Evolutionary conservation across 2,113 vertebrate genomes (phyloP).

Genomic region (Seriola quinqueradiata): DNA sequence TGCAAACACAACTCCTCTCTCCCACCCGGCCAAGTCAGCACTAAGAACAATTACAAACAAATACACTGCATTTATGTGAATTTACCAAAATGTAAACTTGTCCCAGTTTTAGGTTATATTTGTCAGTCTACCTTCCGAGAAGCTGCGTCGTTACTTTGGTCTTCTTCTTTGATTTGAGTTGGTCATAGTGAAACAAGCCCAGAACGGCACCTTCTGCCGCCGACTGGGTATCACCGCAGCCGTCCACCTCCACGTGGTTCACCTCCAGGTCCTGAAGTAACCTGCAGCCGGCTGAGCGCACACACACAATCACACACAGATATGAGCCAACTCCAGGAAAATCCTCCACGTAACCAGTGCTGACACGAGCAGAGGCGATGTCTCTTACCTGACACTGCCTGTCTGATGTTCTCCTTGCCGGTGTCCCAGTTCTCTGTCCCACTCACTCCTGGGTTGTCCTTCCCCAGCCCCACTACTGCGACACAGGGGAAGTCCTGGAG

Average conservation of each 20-base stretch:
- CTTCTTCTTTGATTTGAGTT: conserved; percentile 95
- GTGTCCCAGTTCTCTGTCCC: conserved; percentile 91
- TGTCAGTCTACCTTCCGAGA: conserved; percentile 86
- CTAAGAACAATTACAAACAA: conserved; percentile 73
- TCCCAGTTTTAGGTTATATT: not conserved
- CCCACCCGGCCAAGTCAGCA: conserved; percentile 86
- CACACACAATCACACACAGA: not conserved
- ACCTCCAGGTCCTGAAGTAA: conserved; percentile 93
- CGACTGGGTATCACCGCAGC: conserved; percentile 92
- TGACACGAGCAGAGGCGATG: not conserved
- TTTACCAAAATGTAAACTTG: not conserved
- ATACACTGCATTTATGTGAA: not conserved
- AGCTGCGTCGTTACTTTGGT: conserved; percentile 84
- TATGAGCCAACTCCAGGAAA: not conserved
- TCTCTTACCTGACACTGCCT: conserved; percentile 89
- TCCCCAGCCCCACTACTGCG: conserved; percentile 92
- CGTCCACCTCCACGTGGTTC: conserved; percentile 91
- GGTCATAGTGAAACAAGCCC: conserved; percentile 92
- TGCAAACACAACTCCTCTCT: conserved; percentile 90
- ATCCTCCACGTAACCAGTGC: not conserved
- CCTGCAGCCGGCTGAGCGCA: conserved; percentile 88
- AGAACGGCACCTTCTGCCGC: conserved; percentile 95
- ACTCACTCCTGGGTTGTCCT: conserved; percentile 86
- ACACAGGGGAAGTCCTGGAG: conserved; percentile 92
- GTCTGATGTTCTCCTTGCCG: conserved; percentile 93